Evolutionary conservation across 2,888 invertebrate genomes (phyloP).

Genomic region (Cenopis cana): DNA sequence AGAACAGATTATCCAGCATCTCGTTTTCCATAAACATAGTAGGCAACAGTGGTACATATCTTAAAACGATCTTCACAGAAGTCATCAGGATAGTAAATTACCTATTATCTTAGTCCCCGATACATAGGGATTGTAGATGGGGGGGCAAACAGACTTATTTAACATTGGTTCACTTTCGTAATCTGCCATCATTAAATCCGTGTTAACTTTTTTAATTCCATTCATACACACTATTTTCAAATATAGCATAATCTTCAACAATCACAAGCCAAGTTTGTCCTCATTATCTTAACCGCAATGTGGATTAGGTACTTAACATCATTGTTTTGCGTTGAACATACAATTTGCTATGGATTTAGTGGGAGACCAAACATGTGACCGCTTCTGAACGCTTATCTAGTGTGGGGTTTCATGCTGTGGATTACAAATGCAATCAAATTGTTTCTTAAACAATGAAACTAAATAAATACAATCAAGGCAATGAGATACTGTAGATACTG

Average conservation of each 20-base stretch:
- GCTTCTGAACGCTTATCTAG: conserved; percentile 24
- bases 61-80: background rate
- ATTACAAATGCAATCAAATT: conserved; percentile 12
- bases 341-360: conserved; percentile 39
- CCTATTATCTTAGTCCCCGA: no score
- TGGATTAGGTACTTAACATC: conserved; percentile 34
- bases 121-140: background rate
- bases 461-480: background rate
- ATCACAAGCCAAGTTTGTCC: conserved; percentile 32
- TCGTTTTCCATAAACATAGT: conserved; percentile 22
- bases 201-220: background rate
- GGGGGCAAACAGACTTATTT: background rate
- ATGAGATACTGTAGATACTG: no score
- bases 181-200: background rate
- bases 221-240: conserved; percentile 7
- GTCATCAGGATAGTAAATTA: background rate
- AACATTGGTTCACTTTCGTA: background rate
- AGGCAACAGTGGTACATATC: conserved; percentile 6
- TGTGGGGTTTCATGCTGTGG: background rate
- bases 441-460: conserved; percentile 10
- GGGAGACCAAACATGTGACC: conserved; percentile 35
- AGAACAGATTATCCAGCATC: conserved; percentile 7
- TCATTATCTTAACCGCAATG: conserved; percentile 22
- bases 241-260: conserved; percentile 25
- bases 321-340: conserved; percentile 39